Evolutionary conservation across 2,888 invertebrate genomes (phyloP).

Genomic region (Apotomis turbidana): DNA sequence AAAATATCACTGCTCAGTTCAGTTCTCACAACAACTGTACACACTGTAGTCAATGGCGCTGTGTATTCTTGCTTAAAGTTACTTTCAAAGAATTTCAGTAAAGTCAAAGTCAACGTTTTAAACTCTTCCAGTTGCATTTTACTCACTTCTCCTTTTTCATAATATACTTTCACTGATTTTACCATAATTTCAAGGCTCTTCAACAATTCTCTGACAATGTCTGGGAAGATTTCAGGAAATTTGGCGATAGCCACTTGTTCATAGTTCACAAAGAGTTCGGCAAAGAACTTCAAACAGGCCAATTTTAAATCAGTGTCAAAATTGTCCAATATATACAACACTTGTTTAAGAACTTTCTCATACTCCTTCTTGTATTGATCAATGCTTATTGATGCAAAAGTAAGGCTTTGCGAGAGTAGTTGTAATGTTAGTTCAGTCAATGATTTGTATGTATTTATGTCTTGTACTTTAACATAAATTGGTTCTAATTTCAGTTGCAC

Average conservation of each 20-base stretch:
- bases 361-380: constrained; percentile 53
- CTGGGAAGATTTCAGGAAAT: constrained; percentile 60
- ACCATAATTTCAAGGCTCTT: constrained; percentile 60
- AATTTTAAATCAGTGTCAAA: constrained; percentile 71
- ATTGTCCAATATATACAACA: constrained; percentile 65
- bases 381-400: constrained; percentile 61
- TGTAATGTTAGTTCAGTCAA: constrained; percentile 67
- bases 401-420: constrained; percentile 68
- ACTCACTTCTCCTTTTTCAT: constrained; percentile 66
- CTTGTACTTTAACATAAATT: constrained; percentile 67
- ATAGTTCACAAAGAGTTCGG: constrained; percentile 63
- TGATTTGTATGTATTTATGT: constrained; percentile 63
- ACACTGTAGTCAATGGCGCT: constrained; percentile 58
- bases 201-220: constrained; percentile 57
- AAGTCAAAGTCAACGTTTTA: constrained; percentile 54
- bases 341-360: constrained; percentile 54
- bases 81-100: constrained; percentile 53
- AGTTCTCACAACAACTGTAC: constrained; percentile 57
- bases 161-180: constrained; percentile 58
- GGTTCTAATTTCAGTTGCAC: constrained; percentile 71
- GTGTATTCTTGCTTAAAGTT: constrained; percentile 48
- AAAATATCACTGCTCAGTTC: constrained; percentile 54
- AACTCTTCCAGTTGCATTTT: constrained; percentile 56
- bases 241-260: constrained; percentile 56
- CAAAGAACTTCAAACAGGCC: constrained; percentile 64